Conservation (phyloP, 1,140 invertebrate species). For the Branchinecta lynchi region DNA sequence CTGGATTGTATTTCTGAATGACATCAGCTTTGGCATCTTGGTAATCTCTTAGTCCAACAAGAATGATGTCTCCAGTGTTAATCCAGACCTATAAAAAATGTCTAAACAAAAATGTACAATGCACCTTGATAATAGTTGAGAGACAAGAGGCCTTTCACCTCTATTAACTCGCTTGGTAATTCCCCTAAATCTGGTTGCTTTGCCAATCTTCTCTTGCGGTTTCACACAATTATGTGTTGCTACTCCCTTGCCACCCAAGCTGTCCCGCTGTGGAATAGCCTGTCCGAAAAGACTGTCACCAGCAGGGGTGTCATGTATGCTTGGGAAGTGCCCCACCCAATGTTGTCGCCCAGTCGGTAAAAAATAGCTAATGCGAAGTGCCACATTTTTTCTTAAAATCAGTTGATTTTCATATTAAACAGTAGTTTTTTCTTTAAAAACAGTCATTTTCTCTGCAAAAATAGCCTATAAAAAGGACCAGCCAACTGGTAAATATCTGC, state of each 20-base stretch:
- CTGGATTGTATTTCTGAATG: conserved; percentile 96
- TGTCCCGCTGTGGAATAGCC: too few species aligned
- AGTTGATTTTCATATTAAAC: not conserved
- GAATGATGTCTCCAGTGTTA: conserved; percentile 94
- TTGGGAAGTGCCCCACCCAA: too few species aligned
- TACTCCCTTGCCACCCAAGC: too few species aligned
- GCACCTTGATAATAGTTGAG: not conserved
- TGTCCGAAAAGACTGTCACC: too few species aligned
- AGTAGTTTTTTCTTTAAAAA: not conserved
- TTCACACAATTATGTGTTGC: not conserved
- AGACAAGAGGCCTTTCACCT: not conserved
- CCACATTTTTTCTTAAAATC: too few species aligned
- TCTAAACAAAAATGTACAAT: conserved; percentile 13
- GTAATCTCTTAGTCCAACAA: conserved; percentile 91
- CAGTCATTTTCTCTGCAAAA: not conserved
- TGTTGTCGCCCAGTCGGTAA: too few species aligned
- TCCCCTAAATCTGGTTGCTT: not conserved
- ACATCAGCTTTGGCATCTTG: conserved; percentile 99
- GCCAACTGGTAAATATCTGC: not conserved
- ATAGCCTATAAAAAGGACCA: not conserved
- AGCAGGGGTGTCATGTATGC: not conserved
- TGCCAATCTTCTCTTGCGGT: not conserved
- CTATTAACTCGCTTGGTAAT: not conserved
- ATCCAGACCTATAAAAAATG: conserved; percentile 64
- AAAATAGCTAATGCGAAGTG: too few species aligned